Base-by-base conservation (phyloP, 1,140 invertebrate species). In the Bombus sylvicola region DNA sequence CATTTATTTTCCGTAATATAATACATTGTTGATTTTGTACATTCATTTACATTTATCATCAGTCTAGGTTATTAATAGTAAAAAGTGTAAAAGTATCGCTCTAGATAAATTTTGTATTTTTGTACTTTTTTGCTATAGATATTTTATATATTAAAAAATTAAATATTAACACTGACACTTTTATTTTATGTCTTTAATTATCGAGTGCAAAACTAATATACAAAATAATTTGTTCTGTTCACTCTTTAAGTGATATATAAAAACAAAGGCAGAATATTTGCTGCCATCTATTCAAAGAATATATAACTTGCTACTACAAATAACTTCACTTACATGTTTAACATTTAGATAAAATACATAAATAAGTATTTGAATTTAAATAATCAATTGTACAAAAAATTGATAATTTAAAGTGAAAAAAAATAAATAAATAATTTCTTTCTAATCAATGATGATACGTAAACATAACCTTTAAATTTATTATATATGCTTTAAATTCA, bases 1-100 rank as follows among this genome's bases (percentile, higher is more conserved):
- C 93, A 94, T 94, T 93, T 92, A 83, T 71, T 86, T 37, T 25
- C 31, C 1, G 25, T 62, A 69, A 76, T 28, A 69, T 25, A 10
- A 69, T 12, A 31, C 82, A 90, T 90, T 81, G 59, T 78, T 89
- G 53, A 81, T 66, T 13, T 81, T 77, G 15, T 47, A 71, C 31
- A 59, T 22, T 81, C n/a, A 39, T 85, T 81, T 85, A 74, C 39
- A 53, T 31, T 62, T 57, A 34, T 73, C 77, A 81, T 10, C 3
- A 8, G 39, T 37, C n/a, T 76, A 85, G 64, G 64, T 66, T 64
- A 53, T 87, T 84, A 87, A 71, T 31, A 64, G 5, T 28, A 41
- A 59, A 59, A 59, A 2, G 15, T 59, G 13, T 3, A 59, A 59
- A 37, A 59, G 34, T 59, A 59, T 39, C 12, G 6, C 8, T 57